Evolutionary conservation across 92 coral and sea anemone genomes (phyloP), one percentile per base, ranked within the genome.

Genomic region (Scolanthus callimorphus): DNA sequence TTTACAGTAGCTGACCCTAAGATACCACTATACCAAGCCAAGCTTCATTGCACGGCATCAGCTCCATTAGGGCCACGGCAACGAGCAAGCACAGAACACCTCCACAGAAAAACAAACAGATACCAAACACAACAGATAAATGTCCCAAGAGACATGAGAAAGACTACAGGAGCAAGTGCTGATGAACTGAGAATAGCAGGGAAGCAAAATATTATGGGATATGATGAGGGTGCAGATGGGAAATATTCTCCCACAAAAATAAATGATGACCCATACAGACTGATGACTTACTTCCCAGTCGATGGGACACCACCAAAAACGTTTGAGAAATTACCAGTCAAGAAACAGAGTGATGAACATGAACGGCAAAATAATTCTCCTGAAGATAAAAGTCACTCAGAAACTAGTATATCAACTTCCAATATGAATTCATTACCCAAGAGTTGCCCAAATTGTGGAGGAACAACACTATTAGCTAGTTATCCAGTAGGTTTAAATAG

Each of bases 1-100:
- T 89, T 76, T 57, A 60, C 91, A 13, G 95, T 92, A 3, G 97
- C 89, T 27, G 97, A 92, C 50, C 98, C 98, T 3, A 89, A 83
- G 60, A 66, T 92, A 27, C 79, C 82, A 9, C 83, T 84, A 34
- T 92, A 86, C 50, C 95, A 92, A 68, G 77, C 94, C 17, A 84
- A 83, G 49, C 65, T 92, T 12, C 95, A 81, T 25, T 68, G 95
- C 11, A 75, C 94, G 29, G 76, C 89, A 25, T 89, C 98, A 6
- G 90, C 90, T 49, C 98, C 98, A 21, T 69, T 74, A 44, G 65
- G 79, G n/a, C 73, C 84, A 4, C 50, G 71, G 9, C 37, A 41
- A n/a, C 67, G 80, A 31, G 51, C 77, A 4, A 52, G 57, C 29
- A 66, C 90, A 31, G 90, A 77, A 44, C 76, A 65, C 20, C 61